A percentile compares a stretch with the other conserved stretches of the same genome.
Conservation (phyloP, 2,113 vertebrate species). For the Pseudopodoces humilis region DNA sequence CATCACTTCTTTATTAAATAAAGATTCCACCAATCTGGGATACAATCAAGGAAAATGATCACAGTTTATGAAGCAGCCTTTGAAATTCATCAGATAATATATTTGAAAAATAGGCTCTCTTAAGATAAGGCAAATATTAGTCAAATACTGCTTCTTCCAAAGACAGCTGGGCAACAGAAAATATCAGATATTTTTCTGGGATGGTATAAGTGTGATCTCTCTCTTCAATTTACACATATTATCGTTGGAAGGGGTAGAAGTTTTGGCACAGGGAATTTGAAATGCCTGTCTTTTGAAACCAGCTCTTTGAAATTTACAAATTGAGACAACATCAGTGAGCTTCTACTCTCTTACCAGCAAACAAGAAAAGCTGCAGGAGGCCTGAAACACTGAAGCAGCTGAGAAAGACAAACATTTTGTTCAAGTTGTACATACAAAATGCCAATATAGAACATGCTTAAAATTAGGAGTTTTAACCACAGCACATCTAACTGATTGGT, state of each 20-base stretch:
- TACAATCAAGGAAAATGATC: background rate
- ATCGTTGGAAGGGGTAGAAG: background rate
- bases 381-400: background rate
- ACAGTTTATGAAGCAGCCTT: background rate
- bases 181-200: background rate
- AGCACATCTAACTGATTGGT: background rate
- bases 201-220: background rate
- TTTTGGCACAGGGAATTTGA: background rate
- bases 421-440: background rate
- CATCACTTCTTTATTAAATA: background rate
- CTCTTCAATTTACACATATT: background rate
- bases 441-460: background rate
- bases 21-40: background rate
- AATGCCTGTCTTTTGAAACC: background rate
- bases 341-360: background rate
- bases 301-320: background rate
- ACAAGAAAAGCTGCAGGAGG: background rate
- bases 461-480: background rate
- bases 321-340: background rate
- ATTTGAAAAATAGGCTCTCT: background rate
- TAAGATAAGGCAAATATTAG: background rate
- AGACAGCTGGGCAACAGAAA: background rate
- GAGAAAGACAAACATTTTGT: background rate
- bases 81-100: slow-evolving; percentile 4
- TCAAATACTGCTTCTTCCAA: background rate